Evolutionary conservation across 1,140 invertebrate genomes (phyloP).

Genomic region (Adelges cooleyi): DNA sequence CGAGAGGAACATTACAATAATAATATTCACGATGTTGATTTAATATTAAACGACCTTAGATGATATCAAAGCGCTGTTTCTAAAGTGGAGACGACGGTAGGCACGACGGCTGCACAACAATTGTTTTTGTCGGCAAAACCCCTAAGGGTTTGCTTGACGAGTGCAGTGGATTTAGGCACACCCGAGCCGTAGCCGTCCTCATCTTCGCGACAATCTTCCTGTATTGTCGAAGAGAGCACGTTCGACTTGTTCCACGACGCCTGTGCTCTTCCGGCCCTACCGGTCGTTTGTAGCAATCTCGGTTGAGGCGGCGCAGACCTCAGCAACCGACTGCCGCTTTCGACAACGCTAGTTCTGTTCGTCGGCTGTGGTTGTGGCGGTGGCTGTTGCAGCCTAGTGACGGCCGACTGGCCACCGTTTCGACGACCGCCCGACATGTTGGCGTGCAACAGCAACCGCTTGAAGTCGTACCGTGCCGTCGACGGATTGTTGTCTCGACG

Average conservation of each 20-base stretch:
- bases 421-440: conserved; percentile 18
- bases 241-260: conserved; percentile 56
- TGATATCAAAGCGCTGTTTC: conserved; percentile 10
- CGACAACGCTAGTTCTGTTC: no score
- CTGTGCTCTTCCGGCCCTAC: conserved; percentile 27
- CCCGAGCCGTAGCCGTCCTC: conserved; percentile 41
- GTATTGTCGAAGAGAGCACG: conserved; percentile 70
- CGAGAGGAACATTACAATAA: no score
- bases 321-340: no score
- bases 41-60: no score
- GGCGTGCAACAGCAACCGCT: conserved; percentile 5
- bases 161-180: neutral
- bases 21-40: no score
- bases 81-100: neutral
- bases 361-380: conserved; percentile 40
- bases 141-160: neutral
- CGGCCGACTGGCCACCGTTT: neutral
- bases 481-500: neutral
- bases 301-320: no score
- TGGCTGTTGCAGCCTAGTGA: conserved; percentile 40
- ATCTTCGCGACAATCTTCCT: conserved; percentile 60
- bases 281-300: no score
- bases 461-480: conserved; percentile 10
- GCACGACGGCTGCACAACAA: no score
- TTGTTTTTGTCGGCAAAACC: neutral